Base-by-base conservation (phyloP, 2,113 vertebrate species). In the Chloropsis cyanopogon region DNA sequence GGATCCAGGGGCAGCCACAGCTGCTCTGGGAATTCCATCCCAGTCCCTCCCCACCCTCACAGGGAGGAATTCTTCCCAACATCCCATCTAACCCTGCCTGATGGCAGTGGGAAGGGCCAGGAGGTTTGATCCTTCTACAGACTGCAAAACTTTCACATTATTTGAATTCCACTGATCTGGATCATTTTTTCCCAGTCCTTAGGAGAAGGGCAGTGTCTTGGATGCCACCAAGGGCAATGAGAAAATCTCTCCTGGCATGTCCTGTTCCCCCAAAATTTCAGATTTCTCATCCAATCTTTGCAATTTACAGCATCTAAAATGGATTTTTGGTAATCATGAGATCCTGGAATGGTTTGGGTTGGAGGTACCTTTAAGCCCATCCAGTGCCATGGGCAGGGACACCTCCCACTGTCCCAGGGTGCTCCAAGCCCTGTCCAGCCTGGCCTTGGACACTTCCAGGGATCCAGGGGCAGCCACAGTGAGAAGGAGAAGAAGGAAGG, bases 31-130 rank as follows among this genome's bases (percentile, higher is more conserved):
- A 54, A 72, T 54, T 11, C 25, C 39, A 73, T 56, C 39, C 52
- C 70, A 56, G 39, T 17, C 9, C 50, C 28, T 53, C 37, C 2
- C 6, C 49, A 33, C 6, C 21, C 37, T 54, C 28, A 1, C 15
- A 33, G 29, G 4, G 0, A 42, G 5, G 16, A 8, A 72, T 54
- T 11, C 70, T n/a, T 56, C 39, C 31, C 12, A 2, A 1, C 4
- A 44, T 46, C 41, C 31, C 53, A 57, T 22, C 33, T 3, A 7
- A 2, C 41, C 10, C 33, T 46, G 25, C 10, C 33, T 19, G 28
- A 41, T 22, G 53, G 1, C 24, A 35, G 3, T 46, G 19, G 3
- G 41, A 35, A 57, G 19, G 13, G 35, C 19, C 42, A 29, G 41
- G 33, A 22, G 33, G 11, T 59, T 47, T 22, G 19, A 37, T 47